phyloP scores from a whole-genome alignment of 2,797 vertebrate genomes.

The Halcyon smyrnensis region DNA sequence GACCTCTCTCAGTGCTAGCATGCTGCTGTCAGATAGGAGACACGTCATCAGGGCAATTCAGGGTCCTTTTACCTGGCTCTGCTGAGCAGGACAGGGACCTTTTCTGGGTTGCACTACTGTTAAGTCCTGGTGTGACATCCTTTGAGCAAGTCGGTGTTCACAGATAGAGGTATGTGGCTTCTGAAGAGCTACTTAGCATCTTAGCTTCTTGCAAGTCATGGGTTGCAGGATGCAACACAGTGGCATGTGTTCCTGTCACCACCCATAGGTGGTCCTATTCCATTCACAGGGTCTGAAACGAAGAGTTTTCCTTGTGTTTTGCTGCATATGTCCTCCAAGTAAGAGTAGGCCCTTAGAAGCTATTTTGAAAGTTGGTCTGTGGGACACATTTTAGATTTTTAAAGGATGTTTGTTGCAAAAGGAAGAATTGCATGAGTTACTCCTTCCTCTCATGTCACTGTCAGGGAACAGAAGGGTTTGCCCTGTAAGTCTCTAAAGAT shows the following conservation, averaged over 20 bases:
- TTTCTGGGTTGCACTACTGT: neutral
- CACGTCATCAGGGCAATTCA: neutral
- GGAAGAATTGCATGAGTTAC: neutral
- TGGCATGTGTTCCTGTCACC: neutral
- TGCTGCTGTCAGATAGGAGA: neutral
- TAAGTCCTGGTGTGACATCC: neutral
- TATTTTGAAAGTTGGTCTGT: neutral
- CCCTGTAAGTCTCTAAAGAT: neutral
- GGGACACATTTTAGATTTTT: fast-evolving
- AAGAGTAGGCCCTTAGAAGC: neutral
- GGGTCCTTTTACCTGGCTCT: neutral
- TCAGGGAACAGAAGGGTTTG: neutral
- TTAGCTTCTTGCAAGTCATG: neutral
- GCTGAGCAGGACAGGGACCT: neutral
- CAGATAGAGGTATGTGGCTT: neutral
- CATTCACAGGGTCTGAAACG: neutral
- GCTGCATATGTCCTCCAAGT: neutral
- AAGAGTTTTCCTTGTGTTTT: neutral
- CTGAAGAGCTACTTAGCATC: neutral
- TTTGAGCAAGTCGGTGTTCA: neutral
- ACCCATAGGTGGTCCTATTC: fast-evolving
- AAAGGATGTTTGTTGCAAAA: neutral
- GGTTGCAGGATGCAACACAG: neutral
- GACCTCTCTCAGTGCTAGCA: neutral
- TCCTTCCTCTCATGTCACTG: neutral